Percentiles rank a stretch among this genome's conserved stretches.
These are phyloP conservation scores for Athalia cordata DNA, from an alignment of 2,888 invertebrate species.

Conservation along the genomic window DNA sequence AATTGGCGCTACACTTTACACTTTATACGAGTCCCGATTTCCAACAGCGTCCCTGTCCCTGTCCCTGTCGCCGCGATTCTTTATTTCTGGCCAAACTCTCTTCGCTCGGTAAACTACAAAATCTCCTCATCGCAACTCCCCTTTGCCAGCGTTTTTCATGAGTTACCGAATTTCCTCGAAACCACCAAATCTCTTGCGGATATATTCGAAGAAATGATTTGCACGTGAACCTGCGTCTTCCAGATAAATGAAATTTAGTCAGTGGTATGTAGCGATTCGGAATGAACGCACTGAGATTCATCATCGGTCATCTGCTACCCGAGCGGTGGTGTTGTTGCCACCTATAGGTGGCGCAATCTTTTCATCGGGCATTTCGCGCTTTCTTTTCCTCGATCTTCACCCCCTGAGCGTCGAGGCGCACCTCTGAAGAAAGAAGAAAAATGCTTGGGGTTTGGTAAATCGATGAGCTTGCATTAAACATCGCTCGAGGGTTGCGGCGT, in stretches of 20 bases:
- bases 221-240: no score
- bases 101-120: slow-evolving; percentile 26
- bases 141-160: background rate
- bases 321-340: no score
- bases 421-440: slow-evolving; percentile 59
- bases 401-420: slow-evolving; percentile 52
- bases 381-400: slow-evolving; percentile 36
- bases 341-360: slow-evolving; percentile 62
- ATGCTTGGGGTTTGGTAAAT: slow-evolving; percentile 62
- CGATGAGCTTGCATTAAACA: slow-evolving; percentile 71
- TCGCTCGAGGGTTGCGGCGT: slow-evolving; percentile 50
- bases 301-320: slow-evolving; percentile 66
- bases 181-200: background rate
- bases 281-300: slow-evolving; percentile 52
- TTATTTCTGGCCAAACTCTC: background rate
- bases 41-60: slow-evolving; percentile 18
- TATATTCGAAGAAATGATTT: background rate
- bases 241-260: no score
- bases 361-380: slow-evolving; percentile 44
- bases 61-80: slow-evolving; percentile 27
- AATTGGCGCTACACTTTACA: slow-evolving; percentile 26
- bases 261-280: slow-evolving; percentile 6
- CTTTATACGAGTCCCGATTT: slow-evolving; percentile 38
- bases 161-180: slow-evolving; percentile 1
- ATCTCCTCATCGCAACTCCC: slow-evolving; percentile 10